phyloP scores from a whole-genome alignment of 2,797 vertebrate genomes.

The Myotis daubentonii region DNA sequence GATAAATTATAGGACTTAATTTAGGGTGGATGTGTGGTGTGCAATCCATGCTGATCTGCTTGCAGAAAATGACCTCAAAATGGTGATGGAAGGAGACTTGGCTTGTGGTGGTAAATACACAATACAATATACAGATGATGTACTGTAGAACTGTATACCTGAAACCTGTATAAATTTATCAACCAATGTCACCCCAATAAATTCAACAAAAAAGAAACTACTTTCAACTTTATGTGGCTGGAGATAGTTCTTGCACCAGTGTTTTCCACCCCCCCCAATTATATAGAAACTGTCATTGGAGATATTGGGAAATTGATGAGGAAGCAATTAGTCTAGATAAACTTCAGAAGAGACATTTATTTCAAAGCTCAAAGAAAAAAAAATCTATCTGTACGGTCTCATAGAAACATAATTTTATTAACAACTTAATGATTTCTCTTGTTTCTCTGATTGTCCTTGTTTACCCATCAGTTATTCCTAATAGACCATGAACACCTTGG shows the following conservation, averaged over 20 bases:
- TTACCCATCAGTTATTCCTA: neutral
- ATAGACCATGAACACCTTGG: neutral
- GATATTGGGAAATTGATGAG: slow-evolving; percentile 57
- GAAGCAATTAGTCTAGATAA: slow-evolving; percentile 76
- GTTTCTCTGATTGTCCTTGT: neutral
- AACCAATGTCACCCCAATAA: neutral
- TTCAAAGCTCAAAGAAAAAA: slow-evolving; percentile 5
- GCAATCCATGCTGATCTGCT: slow-evolving; percentile 79
- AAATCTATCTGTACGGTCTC: neutral
- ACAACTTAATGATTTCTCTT: neutral
- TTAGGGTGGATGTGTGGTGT: slow-evolving; percentile 66
- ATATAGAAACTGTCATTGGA: slow-evolving; percentile 58
- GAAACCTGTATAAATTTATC: neutral
- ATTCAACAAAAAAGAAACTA: slow-evolving; percentile 47
- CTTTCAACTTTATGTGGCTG: slow-evolving; percentile 46
- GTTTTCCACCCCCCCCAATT: slow-evolving; percentile 37
- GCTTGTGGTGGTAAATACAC: neutral
- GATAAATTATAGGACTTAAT: slow-evolving; percentile 81
- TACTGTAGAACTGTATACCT: neutral
- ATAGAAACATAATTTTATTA: slow-evolving; percentile 23
- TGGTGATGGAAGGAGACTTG: neutral
- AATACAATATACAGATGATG: neutral
- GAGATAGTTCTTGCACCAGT: slow-evolving; percentile 65
- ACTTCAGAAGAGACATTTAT: slow-evolving; percentile 59
- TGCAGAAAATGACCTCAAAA: slow-evolving; percentile 72